Base-by-base conservation (phyloP, 2,888 invertebrate species). In the Parelbella ahira region DNA sequence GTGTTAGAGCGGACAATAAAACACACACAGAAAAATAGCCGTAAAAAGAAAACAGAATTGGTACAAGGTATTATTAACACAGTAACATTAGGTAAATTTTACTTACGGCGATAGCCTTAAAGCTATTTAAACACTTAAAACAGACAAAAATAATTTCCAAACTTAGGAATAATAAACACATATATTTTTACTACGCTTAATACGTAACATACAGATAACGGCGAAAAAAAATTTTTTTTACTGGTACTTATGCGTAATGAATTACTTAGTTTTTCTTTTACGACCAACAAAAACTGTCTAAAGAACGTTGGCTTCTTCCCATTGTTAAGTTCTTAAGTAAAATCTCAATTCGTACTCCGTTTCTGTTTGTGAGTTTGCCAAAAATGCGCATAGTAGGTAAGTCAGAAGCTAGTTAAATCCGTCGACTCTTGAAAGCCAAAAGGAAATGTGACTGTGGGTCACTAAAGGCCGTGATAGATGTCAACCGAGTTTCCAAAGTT, bases 211-310 rank as follows among this genome's bases (percentile, higher is more conserved):
- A 6, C 2, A 7, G 24, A 36, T 10, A 33, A 33, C 1, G 20
- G 4, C 20, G 20, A 32, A 32, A 21, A 21, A 21, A 21, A 13
- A 12, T 28, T 8, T 32, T 12, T 10, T 3, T 7, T 32, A 3
- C 20, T 9, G 5, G 7, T 15, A 3, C 24, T 5, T 3, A 21
- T 13, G 13, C 33, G 7, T 21, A 34, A 24, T 7, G 9, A 10
- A 29, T 18, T 29, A 19, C n/a, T n/a, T n/a, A n/a, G n/a, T 5
- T 32, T 32, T 20, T 20, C 32, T 32, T 20, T 32, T 20, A 20
- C n/a, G 6, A 20, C 20, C 20, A 2, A 9, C 28, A 10, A 32
- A 20, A 19, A 32, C 4, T 11, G 32, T 11, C 4, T 19, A 9
- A 29, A 15, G 18, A 5, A 6, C 19, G n/a, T 32, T 20, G 20